A percentile compares a stretch with the other conserved stretches of the same genome.
These are phyloP conservation scores for Schizothorax lantsangensis DNA, from an alignment of 2,797 vertebrate species.

Conservation along the genomic window DNA sequence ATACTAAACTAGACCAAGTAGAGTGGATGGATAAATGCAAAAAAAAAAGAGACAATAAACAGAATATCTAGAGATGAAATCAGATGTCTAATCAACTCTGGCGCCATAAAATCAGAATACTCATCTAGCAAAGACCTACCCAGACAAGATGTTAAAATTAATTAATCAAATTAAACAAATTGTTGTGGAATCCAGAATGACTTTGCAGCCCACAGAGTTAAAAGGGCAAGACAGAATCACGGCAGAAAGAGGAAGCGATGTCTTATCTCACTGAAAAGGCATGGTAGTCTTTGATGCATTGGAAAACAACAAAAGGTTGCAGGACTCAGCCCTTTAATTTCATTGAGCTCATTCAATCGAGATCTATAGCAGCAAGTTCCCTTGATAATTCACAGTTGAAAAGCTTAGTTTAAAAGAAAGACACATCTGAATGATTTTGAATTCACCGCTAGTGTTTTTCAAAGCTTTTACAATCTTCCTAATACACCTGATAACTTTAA, in stretches of 20 bases:
- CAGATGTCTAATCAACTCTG: neutral
- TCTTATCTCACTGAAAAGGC: conserved; percentile 9
- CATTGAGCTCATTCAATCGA: conserved; percentile 4
- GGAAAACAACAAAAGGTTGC: conserved; percentile 5
- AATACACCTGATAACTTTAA: neutral
- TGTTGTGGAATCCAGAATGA: neutral
- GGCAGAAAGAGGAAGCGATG: neutral
- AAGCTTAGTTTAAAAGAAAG: conserved; percentile 27
- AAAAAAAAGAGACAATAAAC: neutral
- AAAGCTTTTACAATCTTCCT: conserved; percentile 11
- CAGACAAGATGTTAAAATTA: neutral
- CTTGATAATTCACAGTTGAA: conserved; percentile 40
- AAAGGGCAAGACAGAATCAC: neutral
- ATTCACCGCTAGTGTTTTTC: neutral
- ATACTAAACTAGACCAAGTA: neutral
- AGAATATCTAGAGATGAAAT: neutral
- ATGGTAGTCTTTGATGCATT: neutral
- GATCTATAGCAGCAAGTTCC: conserved; percentile 45
- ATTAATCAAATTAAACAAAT: neutral
- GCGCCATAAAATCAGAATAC: neutral
- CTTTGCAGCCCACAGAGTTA: neutral
- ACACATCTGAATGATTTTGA: neutral
- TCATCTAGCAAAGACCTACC: neutral
- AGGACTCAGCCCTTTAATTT: conserved; percentile 15
- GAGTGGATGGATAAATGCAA: neutral